Conservation (phyloP, 2,888 invertebrate species). For the Marasmarcha lunaedactyla region DNA sequence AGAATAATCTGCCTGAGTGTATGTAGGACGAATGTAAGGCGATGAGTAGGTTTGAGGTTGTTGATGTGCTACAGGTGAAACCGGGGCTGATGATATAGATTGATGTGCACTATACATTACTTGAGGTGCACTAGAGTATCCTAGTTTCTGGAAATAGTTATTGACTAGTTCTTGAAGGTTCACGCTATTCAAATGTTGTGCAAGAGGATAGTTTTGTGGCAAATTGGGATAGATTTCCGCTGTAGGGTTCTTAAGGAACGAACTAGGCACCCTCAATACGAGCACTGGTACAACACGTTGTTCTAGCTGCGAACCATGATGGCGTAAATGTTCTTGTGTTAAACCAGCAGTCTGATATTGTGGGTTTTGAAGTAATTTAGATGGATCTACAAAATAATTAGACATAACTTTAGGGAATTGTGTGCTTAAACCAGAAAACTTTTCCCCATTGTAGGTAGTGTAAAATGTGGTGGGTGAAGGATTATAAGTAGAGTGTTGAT, state of each 20-base stretch:
- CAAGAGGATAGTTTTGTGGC: slow-evolving; percentile 65
- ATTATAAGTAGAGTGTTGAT: slow-evolving; percentile 16
- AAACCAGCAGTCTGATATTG: slow-evolving; percentile 63
- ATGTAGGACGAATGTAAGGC: slow-evolving; percentile 48
- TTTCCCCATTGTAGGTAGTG: slow-evolving; percentile 58
- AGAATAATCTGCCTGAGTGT: slow-evolving; percentile 51
- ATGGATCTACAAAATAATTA: slow-evolving; percentile 54
- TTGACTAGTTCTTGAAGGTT: slow-evolving; percentile 68
- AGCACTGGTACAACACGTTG: slow-evolving; percentile 69
- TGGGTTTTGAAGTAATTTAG: slow-evolving; percentile 50
- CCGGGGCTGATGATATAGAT: slow-evolving; percentile 21
- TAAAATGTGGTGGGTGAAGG: slow-evolving; percentile 42
- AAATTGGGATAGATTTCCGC: slow-evolving; percentile 67
- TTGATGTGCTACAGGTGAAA: slow-evolving; percentile 23
- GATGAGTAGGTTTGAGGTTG: slow-evolving; percentile 45
- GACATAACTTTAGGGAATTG: slow-evolving; percentile 60
- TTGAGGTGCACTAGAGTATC: slow-evolving; percentile 47
- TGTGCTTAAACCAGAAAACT: slow-evolving; percentile 50
- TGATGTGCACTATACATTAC: slow-evolving; percentile 25
- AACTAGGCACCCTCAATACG: slow-evolving; percentile 68
- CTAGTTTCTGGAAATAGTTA: slow-evolving; percentile 61
- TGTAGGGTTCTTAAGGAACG: slow-evolving; percentile 62
- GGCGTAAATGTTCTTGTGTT: slow-evolving; percentile 53
- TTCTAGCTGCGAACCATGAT: slow-evolving; percentile 37
- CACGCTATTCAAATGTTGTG: slow-evolving; percentile 63